These are phyloP conservation scores for Drosophila navojoa DNA, from an alignment of 1,140 invertebrate genomes.

Conservation along the genomic window DNA sequence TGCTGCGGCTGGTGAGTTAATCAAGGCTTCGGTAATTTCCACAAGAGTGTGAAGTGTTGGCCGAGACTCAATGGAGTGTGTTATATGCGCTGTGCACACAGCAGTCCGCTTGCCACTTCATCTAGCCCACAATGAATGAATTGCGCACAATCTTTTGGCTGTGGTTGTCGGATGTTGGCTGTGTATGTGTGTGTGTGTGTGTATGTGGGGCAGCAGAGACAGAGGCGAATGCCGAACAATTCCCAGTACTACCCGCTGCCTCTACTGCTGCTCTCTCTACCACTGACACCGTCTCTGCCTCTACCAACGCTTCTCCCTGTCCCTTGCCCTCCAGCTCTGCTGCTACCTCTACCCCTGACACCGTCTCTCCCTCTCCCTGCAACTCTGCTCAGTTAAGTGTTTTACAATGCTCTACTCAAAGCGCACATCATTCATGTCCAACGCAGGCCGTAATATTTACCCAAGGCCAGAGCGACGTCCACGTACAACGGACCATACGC, in stretches of 20 bases:
- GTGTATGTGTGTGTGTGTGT: too few species aligned
- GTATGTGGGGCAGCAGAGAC: not conserved
- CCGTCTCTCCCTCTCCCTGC: too few species aligned
- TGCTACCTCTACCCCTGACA: slow-evolving; percentile 1
- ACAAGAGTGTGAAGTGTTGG: slow-evolving; percentile 76
- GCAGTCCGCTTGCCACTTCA: slow-evolving; percentile 44
- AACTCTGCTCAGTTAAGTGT: slow-evolving; percentile 56
- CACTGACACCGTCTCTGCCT: not conserved
- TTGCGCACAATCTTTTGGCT: slow-evolving; percentile 45
- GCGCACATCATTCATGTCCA: slow-evolving; percentile 78
- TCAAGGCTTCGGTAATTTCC: slow-evolving; percentile 76
- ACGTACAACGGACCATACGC: slow-evolving; percentile 22
- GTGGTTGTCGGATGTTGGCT: not conserved
- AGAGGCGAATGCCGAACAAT: slow-evolving; percentile 1
- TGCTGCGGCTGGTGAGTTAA: slow-evolving; percentile 57
- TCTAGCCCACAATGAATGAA: slow-evolving; percentile 52
- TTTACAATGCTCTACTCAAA: slow-evolving; percentile 77
- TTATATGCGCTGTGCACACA: slow-evolving; percentile 62
- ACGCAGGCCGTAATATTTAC: slow-evolving; percentile 75
- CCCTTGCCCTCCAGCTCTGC: too few species aligned
- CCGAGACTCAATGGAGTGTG: slow-evolving; percentile 75
- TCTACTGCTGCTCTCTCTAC: not conserved
- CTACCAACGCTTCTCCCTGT: too few species aligned
- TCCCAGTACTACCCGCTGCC: not conserved
- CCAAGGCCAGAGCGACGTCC: slow-evolving; percentile 58